Percentiles rank a stretch among this genome's conserved stretches.
These are phyloP conservation scores for Pseudomyrmex cubaensis DNA, from an alignment of 1,140 invertebrate species.

Conservation along the genomic window DNA sequence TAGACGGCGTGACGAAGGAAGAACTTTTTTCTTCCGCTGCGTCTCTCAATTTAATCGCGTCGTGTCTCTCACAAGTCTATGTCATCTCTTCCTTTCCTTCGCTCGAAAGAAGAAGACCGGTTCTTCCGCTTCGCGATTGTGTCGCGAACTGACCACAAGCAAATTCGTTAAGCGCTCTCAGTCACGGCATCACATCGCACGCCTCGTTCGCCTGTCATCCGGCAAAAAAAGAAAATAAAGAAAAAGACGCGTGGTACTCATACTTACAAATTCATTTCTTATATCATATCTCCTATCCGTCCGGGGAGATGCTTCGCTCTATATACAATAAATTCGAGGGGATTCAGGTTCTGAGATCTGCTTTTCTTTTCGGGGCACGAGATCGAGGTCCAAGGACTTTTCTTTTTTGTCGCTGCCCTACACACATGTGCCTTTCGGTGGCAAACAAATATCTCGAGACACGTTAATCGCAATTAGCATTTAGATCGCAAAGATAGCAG, in stretches of 20 bases:
- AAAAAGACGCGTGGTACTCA: conserved; percentile 24
- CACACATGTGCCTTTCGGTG: background rate
- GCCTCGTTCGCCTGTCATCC: conserved; percentile 33
- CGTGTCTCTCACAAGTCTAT: conserved; percentile 8
- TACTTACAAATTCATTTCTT: conserved; percentile 29
- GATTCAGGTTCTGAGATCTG: conserved; percentile 42
- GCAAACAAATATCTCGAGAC: too few relatives aligned
- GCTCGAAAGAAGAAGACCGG: conserved; percentile 22
- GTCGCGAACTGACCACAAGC: conserved; percentile 32
- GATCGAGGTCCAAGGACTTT: conserved; percentile 57
- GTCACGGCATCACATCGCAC: conserved; percentile 34
- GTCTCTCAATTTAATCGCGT: conserved; percentile 35
- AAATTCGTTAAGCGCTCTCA: conserved; percentile 54
- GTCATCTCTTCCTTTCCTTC: background rate
- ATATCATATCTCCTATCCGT: conserved; percentile 13
- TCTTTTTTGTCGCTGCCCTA: conserved; percentile 38
- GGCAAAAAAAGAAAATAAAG: background rate
- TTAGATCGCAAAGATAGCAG: too few relatives aligned
- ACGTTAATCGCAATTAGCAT: too few relatives aligned
- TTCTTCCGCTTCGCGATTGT: conserved; percentile 27
- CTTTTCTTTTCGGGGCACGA: conserved; percentile 60
- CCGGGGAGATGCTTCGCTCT: background rate
- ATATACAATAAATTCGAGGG: conserved; percentile 46
- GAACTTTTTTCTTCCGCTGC: conserved; percentile 32
- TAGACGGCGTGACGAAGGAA: conserved; percentile 23